Base-by-base conservation (phyloP, 1,140 invertebrate genomes). In the Oncopodura yosiiana region DNA sequence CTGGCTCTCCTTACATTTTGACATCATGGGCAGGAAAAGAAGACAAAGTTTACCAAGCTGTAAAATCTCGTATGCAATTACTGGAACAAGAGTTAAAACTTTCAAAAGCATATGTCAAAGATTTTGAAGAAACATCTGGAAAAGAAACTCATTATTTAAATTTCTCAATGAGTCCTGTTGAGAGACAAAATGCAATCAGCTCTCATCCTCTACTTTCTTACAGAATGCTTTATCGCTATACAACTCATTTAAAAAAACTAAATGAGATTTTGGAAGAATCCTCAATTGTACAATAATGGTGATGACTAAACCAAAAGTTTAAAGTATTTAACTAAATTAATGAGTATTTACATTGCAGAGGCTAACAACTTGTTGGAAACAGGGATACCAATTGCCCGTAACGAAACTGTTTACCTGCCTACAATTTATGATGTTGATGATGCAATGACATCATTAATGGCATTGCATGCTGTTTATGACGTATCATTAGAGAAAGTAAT, bases 71-170 rank as follows among this genome's bases (percentile, higher is more conserved):
- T 24, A 21, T 5, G 16, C 8, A 11, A 48, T n/a, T n/a, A 19
- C 26, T 48, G 11, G n/a, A 14, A 3, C 16, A 34, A 3, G 19
- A 49, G 14, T 3, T 49, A 3, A n/a, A n/a, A n/a, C n/a, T n/a
- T n/a, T n/a, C n/a, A n/a, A n/a, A n/a, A n/a, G n/a, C 30, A 5
- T 49, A 49, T 26, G 4, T 49, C 9, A 11, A 14, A 11, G 46
- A 49, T 16, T 49, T 37, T 30, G 46, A 49, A 38, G 34, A 38
- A 3, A 49, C 46, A 16, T 37, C 46, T 2, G 46, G 46, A 18
- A 36, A 23, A 21, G 16, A n/a, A n/a, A n/a, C n/a, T n/a, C n/a
- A n/a, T n/a, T n/a, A n/a, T n/a, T n/a, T n/a, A n/a, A n/a, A n/a
- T n/a, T n/a, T n/a, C n/a, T n/a, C n/a, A n/a, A n/a, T n/a, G n/a